Evolutionary conservation across 2,888 invertebrate genomes (phyloP).

Genomic region (Biston stratarius): DNA sequence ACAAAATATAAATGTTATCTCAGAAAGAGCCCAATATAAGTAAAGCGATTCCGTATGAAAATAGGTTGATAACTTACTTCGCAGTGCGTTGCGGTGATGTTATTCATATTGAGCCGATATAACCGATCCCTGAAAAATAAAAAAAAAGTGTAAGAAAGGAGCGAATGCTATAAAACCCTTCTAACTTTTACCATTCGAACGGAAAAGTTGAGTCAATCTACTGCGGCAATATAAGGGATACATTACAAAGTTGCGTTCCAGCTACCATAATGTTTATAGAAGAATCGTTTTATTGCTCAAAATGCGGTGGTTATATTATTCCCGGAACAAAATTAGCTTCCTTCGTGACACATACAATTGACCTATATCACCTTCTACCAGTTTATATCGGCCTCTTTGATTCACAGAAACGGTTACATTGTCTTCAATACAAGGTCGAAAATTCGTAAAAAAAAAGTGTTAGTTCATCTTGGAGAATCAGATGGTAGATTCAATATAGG

Average conservation of each 20-base stretch:
- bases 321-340: constrained; percentile 61
- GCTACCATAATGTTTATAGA: constrained; percentile 70
- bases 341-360: constrained; percentile 74
- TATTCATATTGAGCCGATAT: constrained; percentile 93
- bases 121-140: constrained; percentile 92
- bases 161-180: constrained; percentile 58
- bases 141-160: constrained; percentile 54
- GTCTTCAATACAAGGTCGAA: constrained; percentile 30
- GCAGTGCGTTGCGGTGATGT: constrained; percentile 94
- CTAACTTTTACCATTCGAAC: constrained; percentile 61
- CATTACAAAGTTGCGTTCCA: constrained; percentile 67
- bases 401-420: constrained; percentile 45
- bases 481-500: constrained; percentile 43
- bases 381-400: constrained; percentile 51
- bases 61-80: constrained; percentile 84
- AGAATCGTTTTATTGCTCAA: constrained; percentile 75
- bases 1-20: constrained; percentile 66
- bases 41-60: constrained; percentile 34
- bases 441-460: constrained; percentile 47
- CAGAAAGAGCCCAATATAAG: constrained; percentile 26
- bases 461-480: constrained; percentile 47
- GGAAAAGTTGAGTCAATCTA: constrained; percentile 56
- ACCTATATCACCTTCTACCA: constrained; percentile 69
- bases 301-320: constrained; percentile 66
- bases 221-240: constrained; percentile 54